phyloP scores from a whole-genome alignment of 2,888 invertebrate species.

The Pachycephus smyrnensis region DNA sequence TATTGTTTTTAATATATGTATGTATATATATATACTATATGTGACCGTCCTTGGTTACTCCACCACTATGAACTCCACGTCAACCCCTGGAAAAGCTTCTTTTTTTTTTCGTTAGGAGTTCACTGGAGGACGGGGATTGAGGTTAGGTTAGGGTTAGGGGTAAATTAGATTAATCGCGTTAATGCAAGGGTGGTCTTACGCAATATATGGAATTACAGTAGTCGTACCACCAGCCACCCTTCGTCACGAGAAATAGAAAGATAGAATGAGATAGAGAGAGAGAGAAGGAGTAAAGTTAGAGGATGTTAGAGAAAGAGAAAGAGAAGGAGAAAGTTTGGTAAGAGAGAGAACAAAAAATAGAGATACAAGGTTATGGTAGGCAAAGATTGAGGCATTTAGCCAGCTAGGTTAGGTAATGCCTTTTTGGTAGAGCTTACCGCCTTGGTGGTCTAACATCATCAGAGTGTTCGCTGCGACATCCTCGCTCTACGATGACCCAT shows the following conservation, averaged over 20 bases:
- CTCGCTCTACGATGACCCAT: conserved; percentile 82
- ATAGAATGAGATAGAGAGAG: neutral
- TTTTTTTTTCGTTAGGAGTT: neutral
- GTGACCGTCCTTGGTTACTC: neutral
- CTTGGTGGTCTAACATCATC: conserved; percentile 91
- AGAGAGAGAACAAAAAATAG: neutral
- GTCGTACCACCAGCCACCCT: neutral
- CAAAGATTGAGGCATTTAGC: conserved; percentile 1
- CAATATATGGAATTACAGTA: neutral
- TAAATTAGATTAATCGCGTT: neutral
- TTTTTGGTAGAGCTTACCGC: conserved; percentile 80
- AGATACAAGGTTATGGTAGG: conserved; percentile 2
- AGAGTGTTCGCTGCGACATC: conserved; percentile 91
- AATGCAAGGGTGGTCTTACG: neutral
- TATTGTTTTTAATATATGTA: too few species aligned
- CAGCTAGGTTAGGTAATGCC: conserved; percentile 6
- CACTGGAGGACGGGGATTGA: neutral
- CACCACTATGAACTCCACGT: conserved; percentile 4
- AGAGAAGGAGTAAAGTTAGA: too few species aligned
- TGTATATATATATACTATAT: neutral
- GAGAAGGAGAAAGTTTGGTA: neutral
- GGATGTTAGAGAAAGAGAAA: too few species aligned
- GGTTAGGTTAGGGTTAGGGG: neutral
- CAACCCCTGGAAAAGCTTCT: neutral
- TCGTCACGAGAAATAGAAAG: neutral